phyloP scores from a whole-genome alignment of 1,140 invertebrate genomes.

The Philaenus spumarius region DNA sequence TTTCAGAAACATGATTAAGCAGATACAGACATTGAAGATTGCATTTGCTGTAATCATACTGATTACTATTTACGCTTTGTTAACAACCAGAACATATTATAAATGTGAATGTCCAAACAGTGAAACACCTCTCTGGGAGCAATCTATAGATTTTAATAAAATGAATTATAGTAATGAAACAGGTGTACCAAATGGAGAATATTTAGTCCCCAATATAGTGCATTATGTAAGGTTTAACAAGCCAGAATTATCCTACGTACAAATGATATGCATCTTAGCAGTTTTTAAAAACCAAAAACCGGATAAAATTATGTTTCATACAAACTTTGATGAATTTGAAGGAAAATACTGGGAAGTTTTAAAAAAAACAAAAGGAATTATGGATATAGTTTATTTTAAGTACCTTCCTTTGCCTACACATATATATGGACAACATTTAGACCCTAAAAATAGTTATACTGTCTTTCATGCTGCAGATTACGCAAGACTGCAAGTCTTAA shows the following conservation, averaged over 20 bases:
- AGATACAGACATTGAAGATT: no score
- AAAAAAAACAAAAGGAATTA: conserved; percentile 1
- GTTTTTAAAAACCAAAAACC: conserved; percentile 28
- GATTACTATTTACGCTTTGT: no score
- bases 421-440: conserved; percentile 31
- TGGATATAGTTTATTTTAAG: conserved; percentile 15
- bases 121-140: no score
- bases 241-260: conserved; percentile 14
- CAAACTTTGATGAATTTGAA: conserved; percentile 16
- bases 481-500: not conserved
- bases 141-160: no score
- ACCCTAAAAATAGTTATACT: not conserved
- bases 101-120: no score
- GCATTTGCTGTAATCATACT: no score
- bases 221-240: conserved; percentile 21
- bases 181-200: conserved; percentile 8
- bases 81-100: no score
- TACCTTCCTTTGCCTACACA: conserved; percentile 24
- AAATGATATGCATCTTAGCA: conserved; percentile 22
- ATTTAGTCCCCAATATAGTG: conserved; percentile 24
- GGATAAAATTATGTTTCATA: conserved; percentile 25
- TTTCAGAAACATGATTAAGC: no score
- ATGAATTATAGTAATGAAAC: conserved; percentile 13
- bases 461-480: conserved; percentile 5
- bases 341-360: conserved; percentile 28